Evolutionary conservation across 1,140 invertebrate genomes (phyloP).

Genomic region (Nomia melanderi): DNA sequence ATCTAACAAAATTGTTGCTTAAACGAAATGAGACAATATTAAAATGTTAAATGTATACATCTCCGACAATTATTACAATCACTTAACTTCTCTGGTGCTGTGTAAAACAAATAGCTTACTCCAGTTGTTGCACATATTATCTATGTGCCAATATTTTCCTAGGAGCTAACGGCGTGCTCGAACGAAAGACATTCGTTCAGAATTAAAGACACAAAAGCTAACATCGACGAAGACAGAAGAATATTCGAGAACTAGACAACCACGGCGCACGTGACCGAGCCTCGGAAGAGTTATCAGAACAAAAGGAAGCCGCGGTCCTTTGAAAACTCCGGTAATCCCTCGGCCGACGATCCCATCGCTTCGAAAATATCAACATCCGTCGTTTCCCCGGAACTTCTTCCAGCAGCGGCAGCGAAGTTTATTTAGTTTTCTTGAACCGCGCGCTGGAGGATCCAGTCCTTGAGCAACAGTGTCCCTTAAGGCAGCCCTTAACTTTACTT

Average conservation of each 20-base stretch:
- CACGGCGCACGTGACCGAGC: neutral
- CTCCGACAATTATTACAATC: too few relatives aligned
- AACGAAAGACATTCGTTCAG: too few relatives aligned
- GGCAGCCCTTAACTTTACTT: constrained; percentile 12
- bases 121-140: too few relatives aligned
- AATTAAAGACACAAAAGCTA: neutral
- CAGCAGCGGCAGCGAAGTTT: constrained; percentile 3
- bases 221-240: too few relatives aligned
- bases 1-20: too few relatives aligned
- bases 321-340: neutral
- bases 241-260: neutral
- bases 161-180: too few relatives aligned
- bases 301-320: neutral
- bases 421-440: constrained; percentile 45
- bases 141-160: too few relatives aligned
- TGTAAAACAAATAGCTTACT: too few relatives aligned
- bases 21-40: too few relatives aligned
- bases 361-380: constrained; percentile 52
- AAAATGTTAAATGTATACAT: too few relatives aligned
- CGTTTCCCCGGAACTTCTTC: neutral
- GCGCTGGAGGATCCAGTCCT: neutral
- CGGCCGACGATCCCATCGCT: neutral
- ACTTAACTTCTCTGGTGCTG: too few relatives aligned
- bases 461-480: neutral
- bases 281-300: neutral